phyloP scores from a whole-genome alignment of 2,797 vertebrate species.

The Sebastes itinus region DNA sequence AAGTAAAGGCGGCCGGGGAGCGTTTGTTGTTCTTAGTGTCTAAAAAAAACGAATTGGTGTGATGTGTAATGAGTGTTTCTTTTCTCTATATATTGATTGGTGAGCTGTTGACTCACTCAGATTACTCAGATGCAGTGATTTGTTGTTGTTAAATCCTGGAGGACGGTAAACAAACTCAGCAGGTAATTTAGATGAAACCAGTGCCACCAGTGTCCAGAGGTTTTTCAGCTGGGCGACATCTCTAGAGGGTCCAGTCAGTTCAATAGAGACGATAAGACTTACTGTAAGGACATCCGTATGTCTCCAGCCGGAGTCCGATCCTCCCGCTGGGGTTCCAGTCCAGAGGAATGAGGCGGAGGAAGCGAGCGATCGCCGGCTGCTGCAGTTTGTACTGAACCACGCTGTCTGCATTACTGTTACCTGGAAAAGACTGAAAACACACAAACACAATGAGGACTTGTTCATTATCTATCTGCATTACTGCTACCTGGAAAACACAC shows the following conservation, averaged over 20 bases:
- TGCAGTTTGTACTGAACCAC: slow-evolving; percentile 92
- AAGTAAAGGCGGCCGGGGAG: background rate
- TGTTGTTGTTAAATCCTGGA: background rate
- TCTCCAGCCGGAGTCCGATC: slow-evolving; percentile 92
- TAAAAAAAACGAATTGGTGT: background rate
- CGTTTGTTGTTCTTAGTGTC: background rate
- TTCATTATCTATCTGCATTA: slow-evolving; percentile 78
- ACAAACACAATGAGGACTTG: slow-evolving; percentile 73
- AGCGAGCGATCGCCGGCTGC: slow-evolving; percentile 88
- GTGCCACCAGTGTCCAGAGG: background rate
- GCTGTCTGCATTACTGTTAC: slow-evolving; percentile 94
- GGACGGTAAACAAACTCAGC: background rate
- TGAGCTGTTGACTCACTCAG: no score
- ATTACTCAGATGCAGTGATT: background rate
- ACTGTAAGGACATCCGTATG: slow-evolving; percentile 93
- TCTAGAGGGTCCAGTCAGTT: slow-evolving; percentile 19
- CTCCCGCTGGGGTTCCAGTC: slow-evolving; percentile 92
- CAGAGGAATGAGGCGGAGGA: slow-evolving; percentile 90
- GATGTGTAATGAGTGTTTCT: background rate
- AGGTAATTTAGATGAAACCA: background rate
- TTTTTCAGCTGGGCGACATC: no score
- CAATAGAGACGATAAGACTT: slow-evolving; percentile 59
- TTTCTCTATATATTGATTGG: no score
- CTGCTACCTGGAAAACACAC: slow-evolving; percentile 85
- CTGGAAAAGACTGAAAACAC: slow-evolving; percentile 56